Percentiles rank a stretch among this genome's conserved stretches.
Conservation (phyloP, 2,113 vertebrate genomes). For the Mirounga angustirostris region DNA sequence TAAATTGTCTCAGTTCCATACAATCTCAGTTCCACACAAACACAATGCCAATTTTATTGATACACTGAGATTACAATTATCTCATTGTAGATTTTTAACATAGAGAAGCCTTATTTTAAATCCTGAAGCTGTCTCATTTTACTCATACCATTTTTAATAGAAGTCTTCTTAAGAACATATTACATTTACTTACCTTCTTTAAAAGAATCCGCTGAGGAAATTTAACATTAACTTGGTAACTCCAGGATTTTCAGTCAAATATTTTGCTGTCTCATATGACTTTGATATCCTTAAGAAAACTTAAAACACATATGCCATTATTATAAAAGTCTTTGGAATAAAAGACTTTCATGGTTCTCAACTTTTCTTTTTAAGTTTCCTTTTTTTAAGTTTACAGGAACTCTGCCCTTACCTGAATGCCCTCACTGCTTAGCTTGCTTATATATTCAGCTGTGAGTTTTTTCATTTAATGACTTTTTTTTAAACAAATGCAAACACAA, state of each 20-base stretch:
- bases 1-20: not conserved
- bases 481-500: not conserved
- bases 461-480: not conserved
- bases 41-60: not conserved
- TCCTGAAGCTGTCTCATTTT: not conserved
- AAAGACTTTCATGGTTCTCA: not conserved
- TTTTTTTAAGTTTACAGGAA: not conserved
- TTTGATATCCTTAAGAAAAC: not conserved
- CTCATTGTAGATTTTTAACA: not conserved
- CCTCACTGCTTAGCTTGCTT: not conserved
- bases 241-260: not conserved
- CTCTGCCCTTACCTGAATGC: not conserved
- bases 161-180: not conserved
- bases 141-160: not conserved
- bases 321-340: not conserved
- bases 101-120: not conserved
- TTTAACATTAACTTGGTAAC: not conserved
- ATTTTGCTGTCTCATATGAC: not conserved
- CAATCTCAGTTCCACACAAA: not conserved
- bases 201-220: not conserved
- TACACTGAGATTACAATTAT: not conserved
- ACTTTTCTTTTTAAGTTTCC: not conserved
- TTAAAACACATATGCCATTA: not conserved
- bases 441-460: not conserved
- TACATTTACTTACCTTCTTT: not conserved